Conservation (phyloP, 2,888 invertebrate species). For the Hoplodrina blanda region DNA sequence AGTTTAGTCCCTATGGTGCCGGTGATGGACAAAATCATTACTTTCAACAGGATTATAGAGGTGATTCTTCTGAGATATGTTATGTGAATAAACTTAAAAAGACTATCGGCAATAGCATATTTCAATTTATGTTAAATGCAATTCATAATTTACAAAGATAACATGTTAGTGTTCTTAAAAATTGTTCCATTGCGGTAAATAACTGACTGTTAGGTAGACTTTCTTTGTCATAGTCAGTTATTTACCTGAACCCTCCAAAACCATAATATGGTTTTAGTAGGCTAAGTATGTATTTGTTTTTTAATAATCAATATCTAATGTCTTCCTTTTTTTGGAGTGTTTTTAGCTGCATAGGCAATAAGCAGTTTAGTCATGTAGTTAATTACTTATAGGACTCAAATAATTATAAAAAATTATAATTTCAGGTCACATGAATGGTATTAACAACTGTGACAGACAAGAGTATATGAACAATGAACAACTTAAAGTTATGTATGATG, state of each 20-base stretch:
- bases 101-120: no score
- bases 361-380: background rate
- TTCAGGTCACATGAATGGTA: conserved; percentile 82
- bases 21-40: conserved; percentile 87
- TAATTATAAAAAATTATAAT: conserved; percentile 33
- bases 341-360: no score
- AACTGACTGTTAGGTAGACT: no score
- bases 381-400: background rate
- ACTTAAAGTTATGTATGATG: conserved; percentile 86
- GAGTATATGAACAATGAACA: conserved; percentile 85
- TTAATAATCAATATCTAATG: background rate
- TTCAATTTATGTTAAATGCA: no score
- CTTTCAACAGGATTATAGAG: conserved; percentile 82
- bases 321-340: background rate
- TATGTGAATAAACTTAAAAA: no score
- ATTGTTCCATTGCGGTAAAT: background rate
- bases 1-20: conserved; percentile 83
- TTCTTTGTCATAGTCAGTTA: no score
- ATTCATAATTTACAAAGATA: no score
- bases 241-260: no score
- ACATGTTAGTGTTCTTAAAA: background rate
- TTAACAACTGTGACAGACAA: conserved; percentile 83
- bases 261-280: no score
- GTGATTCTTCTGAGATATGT: conserved; percentile 52
- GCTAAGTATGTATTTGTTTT: no score